Percentiles rank a stretch among this genome's conserved stretches.
These are phyloP conservation scores for Cotesia vestalis DNA, from an alignment of 1,140 invertebrate genomes.

Conservation along the genomic window DNA sequence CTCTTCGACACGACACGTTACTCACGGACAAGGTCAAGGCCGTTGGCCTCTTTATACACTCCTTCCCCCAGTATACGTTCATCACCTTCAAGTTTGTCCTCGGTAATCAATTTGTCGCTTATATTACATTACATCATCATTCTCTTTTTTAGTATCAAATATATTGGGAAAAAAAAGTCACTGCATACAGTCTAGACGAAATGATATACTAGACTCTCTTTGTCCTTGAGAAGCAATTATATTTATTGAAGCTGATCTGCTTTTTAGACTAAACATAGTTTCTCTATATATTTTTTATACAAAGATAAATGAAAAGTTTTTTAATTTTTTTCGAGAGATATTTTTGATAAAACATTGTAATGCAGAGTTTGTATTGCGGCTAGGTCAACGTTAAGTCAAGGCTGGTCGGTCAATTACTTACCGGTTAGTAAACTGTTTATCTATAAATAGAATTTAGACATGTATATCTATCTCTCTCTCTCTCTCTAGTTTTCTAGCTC, in stretches of 20 bases:
- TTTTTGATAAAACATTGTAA: constrained; percentile 4
- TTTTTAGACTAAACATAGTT: not conserved
- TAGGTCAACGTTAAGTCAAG: constrained; percentile 58
- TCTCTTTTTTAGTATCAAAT: constrained; percentile 17
- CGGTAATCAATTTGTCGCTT: constrained; percentile 18
- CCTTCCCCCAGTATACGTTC: constrained; percentile 31
- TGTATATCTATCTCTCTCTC: too few relatives aligned
- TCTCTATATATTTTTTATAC: too few relatives aligned
- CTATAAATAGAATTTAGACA: not conserved
- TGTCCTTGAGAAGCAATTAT: constrained; percentile 1
- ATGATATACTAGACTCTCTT: constrained; percentile 8
- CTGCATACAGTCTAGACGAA: not conserved
- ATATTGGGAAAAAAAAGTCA: not conserved
- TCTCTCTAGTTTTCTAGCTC: too few relatives aligned
- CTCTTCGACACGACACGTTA: constrained; percentile 30
- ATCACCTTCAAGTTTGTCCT: constrained; percentile 26
- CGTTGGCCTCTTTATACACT: constrained; percentile 49
- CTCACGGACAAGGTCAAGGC: constrained; percentile 59
- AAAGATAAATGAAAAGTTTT: not conserved
- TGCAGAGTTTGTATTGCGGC: constrained; percentile 21
- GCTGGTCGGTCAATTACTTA: constrained; percentile 60
- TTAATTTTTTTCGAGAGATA: not conserved
- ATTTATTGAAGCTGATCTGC: not conserved
- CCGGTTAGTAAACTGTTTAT: constrained; percentile 43
- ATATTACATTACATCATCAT: not conserved